Evolutionary conservation across 2,113 vertebrate genomes (phyloP).

Genomic region (Erythrocercus mccallii): DNA sequence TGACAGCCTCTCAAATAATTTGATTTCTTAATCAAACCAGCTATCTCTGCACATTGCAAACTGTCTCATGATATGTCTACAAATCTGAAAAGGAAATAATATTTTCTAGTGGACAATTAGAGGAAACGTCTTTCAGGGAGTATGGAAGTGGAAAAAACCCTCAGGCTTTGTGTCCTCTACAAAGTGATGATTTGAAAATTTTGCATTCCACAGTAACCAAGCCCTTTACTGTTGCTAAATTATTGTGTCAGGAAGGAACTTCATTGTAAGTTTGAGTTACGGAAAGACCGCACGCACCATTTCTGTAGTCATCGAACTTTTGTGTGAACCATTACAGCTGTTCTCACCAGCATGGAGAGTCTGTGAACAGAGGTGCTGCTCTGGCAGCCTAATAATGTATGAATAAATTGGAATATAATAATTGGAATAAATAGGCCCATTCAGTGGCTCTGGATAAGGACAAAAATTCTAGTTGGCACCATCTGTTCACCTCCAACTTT

Average conservation of each 20-base stretch:
- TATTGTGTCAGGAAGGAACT: not conserved
- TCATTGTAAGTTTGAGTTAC: not conserved
- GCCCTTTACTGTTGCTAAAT: not conserved
- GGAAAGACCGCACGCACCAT: not conserved
- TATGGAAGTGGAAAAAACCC: not conserved
- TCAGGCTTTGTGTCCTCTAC: not conserved
- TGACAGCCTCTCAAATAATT: not conserved
- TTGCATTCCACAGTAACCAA: not conserved
- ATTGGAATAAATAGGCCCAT: not conserved
- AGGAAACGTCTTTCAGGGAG: not conserved
- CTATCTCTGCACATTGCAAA: not conserved
- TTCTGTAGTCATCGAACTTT: not conserved
- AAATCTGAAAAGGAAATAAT: not conserved
- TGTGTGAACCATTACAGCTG: not conserved
- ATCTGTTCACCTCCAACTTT: not conserved
- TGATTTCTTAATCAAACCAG: not conserved
- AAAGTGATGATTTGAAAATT: not conserved
- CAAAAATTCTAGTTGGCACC: not conserved
- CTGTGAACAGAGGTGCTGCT: not conserved
- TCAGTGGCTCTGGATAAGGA: not conserved
- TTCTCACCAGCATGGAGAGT: not conserved
- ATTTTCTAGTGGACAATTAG: not conserved
- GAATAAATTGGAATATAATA: not conserved
- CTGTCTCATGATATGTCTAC: not conserved
- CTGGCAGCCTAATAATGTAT: not conserved